Evolutionary conservation across 2,113 vertebrate genomes (phyloP).

Genomic region (Jaculus jaculus): DNA sequence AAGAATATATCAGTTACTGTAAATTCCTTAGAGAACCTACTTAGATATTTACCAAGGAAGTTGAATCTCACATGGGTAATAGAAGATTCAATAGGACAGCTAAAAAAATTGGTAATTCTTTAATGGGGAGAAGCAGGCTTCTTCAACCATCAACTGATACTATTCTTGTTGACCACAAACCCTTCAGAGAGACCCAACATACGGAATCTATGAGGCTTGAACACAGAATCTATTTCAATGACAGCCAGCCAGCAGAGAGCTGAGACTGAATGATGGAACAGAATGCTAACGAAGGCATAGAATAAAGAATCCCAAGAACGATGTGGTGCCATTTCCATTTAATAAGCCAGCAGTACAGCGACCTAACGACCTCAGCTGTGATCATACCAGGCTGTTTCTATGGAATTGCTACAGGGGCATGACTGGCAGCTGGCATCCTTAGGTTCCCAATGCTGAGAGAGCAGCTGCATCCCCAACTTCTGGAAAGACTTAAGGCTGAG

Average conservation of each 20-base stretch:
- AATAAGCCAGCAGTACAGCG: no score
- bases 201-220: background rate
- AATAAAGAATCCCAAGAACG: slow-evolving; percentile 45
- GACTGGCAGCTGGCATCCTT: background rate
- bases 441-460: background rate
- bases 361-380: background rate
- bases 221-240: background rate
- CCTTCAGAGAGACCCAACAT: background rate
- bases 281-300: slow-evolving; percentile 62
- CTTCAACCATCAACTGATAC: background rate
- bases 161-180: background rate
- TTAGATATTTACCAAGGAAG: no score
- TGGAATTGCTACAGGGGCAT: background rate
- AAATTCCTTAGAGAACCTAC: no score
- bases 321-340: slow-evolving; percentile 65
- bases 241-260: background rate
- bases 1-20: no score
- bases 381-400: slow-evolving; percentile 3
- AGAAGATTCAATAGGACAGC: slow-evolving; percentile 10
- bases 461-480: no score
- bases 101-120: background rate
- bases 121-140: no score
- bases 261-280: background rate
- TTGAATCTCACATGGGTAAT: no score
- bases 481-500: no score